Percentiles rank a stretch among this genome's conserved stretches.
phyloP scores from a whole-genome alignment of 2,113 vertebrate genomes.

The Cinclus cinclus region DNA sequence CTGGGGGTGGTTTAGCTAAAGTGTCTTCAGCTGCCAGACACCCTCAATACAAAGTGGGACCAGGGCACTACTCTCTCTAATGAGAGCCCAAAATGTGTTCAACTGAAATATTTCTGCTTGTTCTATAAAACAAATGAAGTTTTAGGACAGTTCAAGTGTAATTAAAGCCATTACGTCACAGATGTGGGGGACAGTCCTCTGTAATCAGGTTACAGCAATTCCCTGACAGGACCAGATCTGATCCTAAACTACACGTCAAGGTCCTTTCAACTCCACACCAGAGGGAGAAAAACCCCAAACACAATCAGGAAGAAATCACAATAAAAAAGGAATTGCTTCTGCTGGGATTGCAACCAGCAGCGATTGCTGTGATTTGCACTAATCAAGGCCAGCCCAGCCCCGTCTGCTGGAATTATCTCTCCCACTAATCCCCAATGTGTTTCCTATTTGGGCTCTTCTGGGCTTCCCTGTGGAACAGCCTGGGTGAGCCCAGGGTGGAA shows the following conservation, averaged over 20 bases:
- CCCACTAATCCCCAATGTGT: constrained; percentile 59
- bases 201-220: not conserved
- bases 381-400: constrained; percentile 58
- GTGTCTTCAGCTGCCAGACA: not conserved
- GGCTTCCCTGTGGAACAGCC: not conserved
- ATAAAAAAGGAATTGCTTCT: constrained; percentile 21
- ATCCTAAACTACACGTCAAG: constrained; percentile 13
- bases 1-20: not conserved
- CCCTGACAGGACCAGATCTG: not conserved
- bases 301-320: constrained; percentile 43
- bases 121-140: not conserved
- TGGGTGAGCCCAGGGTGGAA: not conserved
- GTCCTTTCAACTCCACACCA: constrained; percentile 8
- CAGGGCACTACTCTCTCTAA: not conserved
- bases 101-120: not conserved
- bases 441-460: constrained; percentile 54
- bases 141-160: not conserved
- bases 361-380: constrained; percentile 46
- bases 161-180: not conserved
- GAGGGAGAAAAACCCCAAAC: not conserved
- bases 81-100: not conserved
- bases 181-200: not conserved
- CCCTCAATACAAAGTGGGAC: not conserved
- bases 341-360: constrained; percentile 59
- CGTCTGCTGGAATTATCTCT: constrained; percentile 57